Conservation (phyloP, 2,113 vertebrate species). For the Zosterops borbonicus region DNA sequence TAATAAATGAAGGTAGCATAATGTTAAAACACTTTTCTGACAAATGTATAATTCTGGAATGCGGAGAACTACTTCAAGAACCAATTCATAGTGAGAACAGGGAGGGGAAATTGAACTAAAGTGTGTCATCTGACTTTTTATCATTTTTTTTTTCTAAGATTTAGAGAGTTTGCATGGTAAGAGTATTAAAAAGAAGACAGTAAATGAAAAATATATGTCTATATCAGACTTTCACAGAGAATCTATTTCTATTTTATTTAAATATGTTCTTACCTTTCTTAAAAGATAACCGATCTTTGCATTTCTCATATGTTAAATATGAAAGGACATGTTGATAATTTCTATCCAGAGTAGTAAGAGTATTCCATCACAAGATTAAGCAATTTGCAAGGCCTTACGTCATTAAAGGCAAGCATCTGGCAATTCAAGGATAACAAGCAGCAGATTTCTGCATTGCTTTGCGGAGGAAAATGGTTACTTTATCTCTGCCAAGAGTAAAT, state of each 20-base stretch:
- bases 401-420: slow-evolving; percentile 72
- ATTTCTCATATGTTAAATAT: slow-evolving; percentile 15
- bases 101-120: not conserved
- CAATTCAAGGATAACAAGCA: slow-evolving; percentile 69
- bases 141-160: not conserved
- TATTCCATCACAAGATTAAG: slow-evolving; percentile 69
- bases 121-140: not conserved
- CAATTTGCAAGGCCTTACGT: slow-evolving; percentile 60
- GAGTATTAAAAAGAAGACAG: not conserved
- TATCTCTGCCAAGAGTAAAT: slow-evolving; percentile 73
- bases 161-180: not conserved
- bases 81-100: not conserved
- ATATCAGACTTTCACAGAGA: not conserved
- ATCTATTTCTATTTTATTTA: slow-evolving; percentile 25
- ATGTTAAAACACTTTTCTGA: not conserved
- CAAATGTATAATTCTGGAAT: not conserved
- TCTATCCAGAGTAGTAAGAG: slow-evolving; percentile 37
- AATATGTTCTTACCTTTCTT: not conserved
- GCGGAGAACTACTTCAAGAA: not conserved
- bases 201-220: not conserved
- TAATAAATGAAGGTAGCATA: not conserved
- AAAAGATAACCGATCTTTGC: slow-evolving; percentile 6
- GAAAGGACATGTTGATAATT: slow-evolving; percentile 33
- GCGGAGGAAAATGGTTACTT: slow-evolving; percentile 69
- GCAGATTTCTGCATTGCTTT: slow-evolving; percentile 72